Conservation (phyloP, 2,113 vertebrate species). For the Callospermophilus lateralis region DNA sequence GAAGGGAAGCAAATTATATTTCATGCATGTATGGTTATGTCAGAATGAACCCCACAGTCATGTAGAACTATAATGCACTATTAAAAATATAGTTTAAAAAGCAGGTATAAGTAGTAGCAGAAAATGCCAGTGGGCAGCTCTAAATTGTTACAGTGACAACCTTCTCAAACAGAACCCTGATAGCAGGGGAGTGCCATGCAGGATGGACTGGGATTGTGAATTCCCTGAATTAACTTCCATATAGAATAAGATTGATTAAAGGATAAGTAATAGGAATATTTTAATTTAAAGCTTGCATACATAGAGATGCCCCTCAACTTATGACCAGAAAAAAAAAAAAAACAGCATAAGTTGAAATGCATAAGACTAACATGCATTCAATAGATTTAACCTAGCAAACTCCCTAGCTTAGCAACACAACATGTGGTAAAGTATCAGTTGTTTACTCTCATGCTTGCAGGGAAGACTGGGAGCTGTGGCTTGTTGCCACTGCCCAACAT, state of each 20-base stretch:
- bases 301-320: not conserved
- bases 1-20: too few relatives aligned
- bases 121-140: not conserved
- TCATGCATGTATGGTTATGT: too few relatives aligned
- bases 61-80: too few relatives aligned
- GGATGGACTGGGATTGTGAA: not conserved
- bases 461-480: not conserved
- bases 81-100: not conserved
- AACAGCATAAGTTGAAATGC: not conserved
- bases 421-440: not conserved
- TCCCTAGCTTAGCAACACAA: not conserved
- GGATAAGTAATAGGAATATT: not conserved
- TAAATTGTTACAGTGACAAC: not conserved
- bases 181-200: not conserved
- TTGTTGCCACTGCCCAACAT: not conserved
- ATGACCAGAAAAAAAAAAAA: too few relatives aligned
- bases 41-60: too few relatives aligned
- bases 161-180: not conserved
- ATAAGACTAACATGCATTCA: not conserved
- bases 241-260: slow-evolving; percentile 14
- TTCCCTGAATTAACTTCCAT: not conserved
- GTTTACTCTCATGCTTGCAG: too few relatives aligned
- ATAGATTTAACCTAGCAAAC: not conserved
- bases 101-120: not conserved
- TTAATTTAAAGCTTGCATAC: not conserved